Evolutionary conservation across 2,797 vertebrate genomes (phyloP).

Genomic region (Carapus acus): DNA sequence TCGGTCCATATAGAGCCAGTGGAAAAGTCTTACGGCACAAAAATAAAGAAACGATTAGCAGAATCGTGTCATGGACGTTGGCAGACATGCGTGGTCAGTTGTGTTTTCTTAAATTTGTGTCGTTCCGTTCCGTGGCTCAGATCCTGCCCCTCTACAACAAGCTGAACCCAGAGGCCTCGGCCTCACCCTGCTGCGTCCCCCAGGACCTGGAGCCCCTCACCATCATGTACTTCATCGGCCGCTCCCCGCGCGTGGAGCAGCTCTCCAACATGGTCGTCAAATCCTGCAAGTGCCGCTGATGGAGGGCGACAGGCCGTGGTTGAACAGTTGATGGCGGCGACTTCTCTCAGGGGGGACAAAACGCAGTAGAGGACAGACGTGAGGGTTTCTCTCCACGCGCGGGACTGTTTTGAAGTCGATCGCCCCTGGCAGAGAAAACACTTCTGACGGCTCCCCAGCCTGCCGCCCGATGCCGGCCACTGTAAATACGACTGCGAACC

Average conservation of each 20-base stretch:
- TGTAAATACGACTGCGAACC: constrained; percentile 52
- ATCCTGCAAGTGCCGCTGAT: constrained; percentile 79
- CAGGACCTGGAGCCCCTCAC: constrained; percentile 81
- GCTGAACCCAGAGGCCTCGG: constrained; percentile 78
- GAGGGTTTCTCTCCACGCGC: constrained; percentile 38
- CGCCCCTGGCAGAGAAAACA: no score
- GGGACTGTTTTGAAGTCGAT: constrained; percentile 42
- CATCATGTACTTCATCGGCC: constrained; percentile 78
- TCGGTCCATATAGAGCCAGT: not conserved
- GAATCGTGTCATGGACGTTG: no score
- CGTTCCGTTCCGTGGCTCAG: constrained; percentile 44
- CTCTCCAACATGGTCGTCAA: constrained; percentile 83
- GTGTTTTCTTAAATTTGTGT: not conserved
- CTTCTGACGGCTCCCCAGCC: no score
- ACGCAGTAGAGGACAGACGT: constrained; percentile 34
- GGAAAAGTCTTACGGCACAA: no score
- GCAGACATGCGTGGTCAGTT: no score
- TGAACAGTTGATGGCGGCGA: constrained; percentile 23
- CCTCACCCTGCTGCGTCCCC: constrained; percentile 78
- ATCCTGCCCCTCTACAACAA: constrained; percentile 81
- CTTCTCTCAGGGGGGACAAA: constrained; percentile 23
- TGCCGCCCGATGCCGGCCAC: constrained; percentile 39
- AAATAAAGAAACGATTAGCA: no score
- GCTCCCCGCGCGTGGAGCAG: constrained; percentile 76
- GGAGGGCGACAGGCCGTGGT: not conserved